Evolutionary conservation across 2,113 vertebrate genomes (phyloP), one percentile per base, ranked within the genome.

Genomic region (Neogobius melanostomus): DNA sequence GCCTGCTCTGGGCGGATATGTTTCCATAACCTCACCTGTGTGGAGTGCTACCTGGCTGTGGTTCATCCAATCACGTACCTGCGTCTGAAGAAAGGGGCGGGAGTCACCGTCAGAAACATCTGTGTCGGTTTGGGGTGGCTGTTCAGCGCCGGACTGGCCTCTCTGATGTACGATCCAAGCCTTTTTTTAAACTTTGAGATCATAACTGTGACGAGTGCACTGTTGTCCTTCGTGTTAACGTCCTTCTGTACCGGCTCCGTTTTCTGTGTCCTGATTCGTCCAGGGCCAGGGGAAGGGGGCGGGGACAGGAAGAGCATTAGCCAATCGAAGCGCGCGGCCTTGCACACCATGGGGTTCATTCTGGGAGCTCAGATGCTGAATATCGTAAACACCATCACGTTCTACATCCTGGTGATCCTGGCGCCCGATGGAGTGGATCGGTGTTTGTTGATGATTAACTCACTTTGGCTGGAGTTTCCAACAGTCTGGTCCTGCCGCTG

Each of bases 31-130:
- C 21, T 57, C 54, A 57, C 54, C 54, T 57, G 54, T 57, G 54
- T 57, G 21, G 54, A 57, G 54, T 21, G 21, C 21, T 57, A 57
- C 54, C 54, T 57, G 54, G 54, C 54, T 5, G 54, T 57, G 21
- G 21, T 57, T 57, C 54, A 57, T 12, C 54, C 54, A 21, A 36
- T 57, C 21, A 57, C 21, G 9, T 57, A 57, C 54, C 54, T 57
- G 21, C 21, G 21, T 12, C 21, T 57, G 54, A 57, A 57, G 54
- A 36, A 28, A 6, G 54, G 54, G 54, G 28, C 54, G 54, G 54
- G 11, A 36, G 28, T 36, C 28, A 5, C 28, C 3, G 21, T 57
- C 54, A 28, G 11, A 9, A 11, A 11, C 21, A 5, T 16, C 21
- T 6, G 54, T 21, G 4, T 57, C 0, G 54, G 1, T 28, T 57